Base-by-base conservation (phyloP, 2,888 invertebrate genomes). In the Lomographa bimaculata region DNA sequence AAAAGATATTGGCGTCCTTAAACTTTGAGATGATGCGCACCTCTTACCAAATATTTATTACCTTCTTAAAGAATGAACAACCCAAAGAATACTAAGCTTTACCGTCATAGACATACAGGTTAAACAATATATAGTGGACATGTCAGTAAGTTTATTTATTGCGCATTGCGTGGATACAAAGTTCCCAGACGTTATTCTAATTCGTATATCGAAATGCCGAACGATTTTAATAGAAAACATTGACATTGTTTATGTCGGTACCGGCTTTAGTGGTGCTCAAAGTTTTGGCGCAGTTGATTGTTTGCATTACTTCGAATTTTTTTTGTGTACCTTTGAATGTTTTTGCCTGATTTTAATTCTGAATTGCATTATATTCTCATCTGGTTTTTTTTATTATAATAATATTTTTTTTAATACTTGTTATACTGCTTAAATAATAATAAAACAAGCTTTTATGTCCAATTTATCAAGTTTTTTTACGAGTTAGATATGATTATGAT, bases 171-270 rank as follows among this genome's bases (percentile, higher is more conserved):
- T 73, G 73, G 78, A 73, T 32, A 20, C 71, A 27, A 16, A 19
- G 75, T 80, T 80, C 79, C 71, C 79, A 85, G 80, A 78, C 76
- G 67, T 71, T 82, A 75, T 81, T 83, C 72, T 80, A 79, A 79
- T 79, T 80, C 81, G 78, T 81, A 76, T 78, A 79, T 79, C 73
- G 74, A 80, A 80, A 81, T 83, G 73, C 77, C 77, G 82, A 79
- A 78, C 71, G 74, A 67, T 75, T 84, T 79, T 82, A 85, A 80
- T 82, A 82, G 82, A 85, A 86, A 81, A 74, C 83, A 77, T 73
- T 79, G 79, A 85, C 79, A 85, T 86, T 86, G 86, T 86, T 87
- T 86, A 84, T 85, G 79, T 74, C 71, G 74, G 78, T 84, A 79
- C 77, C 71, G 60, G 58, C 62, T 59, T 57, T 32, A 46, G 62